Evolutionary conservation across 64 coral and sea anemone species (phyloP).

Genomic region (Porites australiensis): DNA sequence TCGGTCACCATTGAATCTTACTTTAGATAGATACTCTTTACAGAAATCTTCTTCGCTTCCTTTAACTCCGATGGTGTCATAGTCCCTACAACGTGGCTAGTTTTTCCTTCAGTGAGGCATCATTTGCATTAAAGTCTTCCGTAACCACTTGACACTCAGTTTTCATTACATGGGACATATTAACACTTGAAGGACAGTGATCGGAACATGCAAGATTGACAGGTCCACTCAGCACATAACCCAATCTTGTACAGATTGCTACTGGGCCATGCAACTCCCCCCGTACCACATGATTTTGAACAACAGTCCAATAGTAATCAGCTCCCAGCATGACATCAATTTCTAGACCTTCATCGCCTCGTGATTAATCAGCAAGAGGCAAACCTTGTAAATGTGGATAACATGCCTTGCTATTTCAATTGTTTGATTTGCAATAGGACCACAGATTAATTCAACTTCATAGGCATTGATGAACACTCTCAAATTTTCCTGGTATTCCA

Average conservation of each 20-base stretch:
- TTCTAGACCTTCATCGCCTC: conserved; percentile 44
- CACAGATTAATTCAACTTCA: conserved; percentile 66
- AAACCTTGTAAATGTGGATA: conserved; percentile 63
- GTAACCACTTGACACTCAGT: conserved; percentile 62
- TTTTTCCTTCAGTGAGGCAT: conserved; percentile 13
- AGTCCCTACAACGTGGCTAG: conserved; percentile 48
- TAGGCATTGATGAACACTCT: conserved; percentile 58
- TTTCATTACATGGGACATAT: conserved; percentile 56
- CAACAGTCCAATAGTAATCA: conserved; percentile 74
- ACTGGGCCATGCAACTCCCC: conserved; percentile 51
- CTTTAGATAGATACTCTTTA: conserved; percentile 19
- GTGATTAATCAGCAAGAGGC: conserved; percentile 48
- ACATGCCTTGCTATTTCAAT: conserved; percentile 55
- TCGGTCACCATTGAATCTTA: conserved; percentile 41
- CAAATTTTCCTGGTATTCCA: conserved; percentile 58
- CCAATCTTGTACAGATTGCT: conserved; percentile 45
- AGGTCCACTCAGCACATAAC: conserved; percentile 59
- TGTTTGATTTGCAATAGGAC: conserved; percentile 54
- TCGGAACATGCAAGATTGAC: not conserved
- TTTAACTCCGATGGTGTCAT: conserved; percentile 47
- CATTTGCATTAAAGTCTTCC: conserved; percentile 23
- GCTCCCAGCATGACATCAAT: conserved; percentile 73
- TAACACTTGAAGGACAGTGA: conserved; percentile 16
- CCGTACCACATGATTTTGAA: conserved; percentile 72
- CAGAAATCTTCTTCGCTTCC: not conserved